Evolutionary conservation across 2,113 vertebrate genomes (phyloP).

Genomic region (Antennarius striatus): DNA sequence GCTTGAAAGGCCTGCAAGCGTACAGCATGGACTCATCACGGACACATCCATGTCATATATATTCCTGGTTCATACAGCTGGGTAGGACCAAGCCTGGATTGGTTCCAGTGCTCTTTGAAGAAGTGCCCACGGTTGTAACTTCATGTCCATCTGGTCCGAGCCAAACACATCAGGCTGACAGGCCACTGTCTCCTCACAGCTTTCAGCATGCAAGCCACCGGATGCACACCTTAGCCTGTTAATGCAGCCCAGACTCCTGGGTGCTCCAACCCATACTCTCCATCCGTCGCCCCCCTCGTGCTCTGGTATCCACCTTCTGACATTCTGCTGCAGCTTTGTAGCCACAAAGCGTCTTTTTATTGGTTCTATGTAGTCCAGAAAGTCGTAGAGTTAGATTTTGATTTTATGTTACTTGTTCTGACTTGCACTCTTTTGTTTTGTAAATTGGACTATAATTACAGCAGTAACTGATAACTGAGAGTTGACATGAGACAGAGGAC

Average conservation of each 20-base stretch:
- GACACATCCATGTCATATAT: conserved; percentile 32
- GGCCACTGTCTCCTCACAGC: conserved; percentile 40
- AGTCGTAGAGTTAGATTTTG: no score
- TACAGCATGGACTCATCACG: conserved; percentile 9
- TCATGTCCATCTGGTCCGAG: conserved; percentile 50
- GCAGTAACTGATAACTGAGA: no score
- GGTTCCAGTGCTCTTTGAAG: conserved; percentile 75
- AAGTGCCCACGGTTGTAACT: conserved; percentile 31
- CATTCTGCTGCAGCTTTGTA: no score
- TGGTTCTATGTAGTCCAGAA: no score
- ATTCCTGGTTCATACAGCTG: conserved; percentile 33
- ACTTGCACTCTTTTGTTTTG: no score
- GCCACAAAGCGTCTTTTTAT: no score
- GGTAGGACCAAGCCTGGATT: conserved; percentile 51
- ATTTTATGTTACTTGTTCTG: no score
- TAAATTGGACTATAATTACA: no score
- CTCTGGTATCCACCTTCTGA: neutral
- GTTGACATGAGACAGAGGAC: no score
- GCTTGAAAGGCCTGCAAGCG: conserved; percentile 10
- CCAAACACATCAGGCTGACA: conserved; percentile 41
- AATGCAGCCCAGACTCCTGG: conserved; percentile 61
- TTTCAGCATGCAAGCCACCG: conserved; percentile 54
- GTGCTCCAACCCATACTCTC: conserved; percentile 18
- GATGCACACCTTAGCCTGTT: conserved; percentile 54
- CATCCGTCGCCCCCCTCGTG: conserved; percentile 17